Percentiles rank a stretch among this genome's conserved stretches.
phyloP scores from a whole-genome alignment of 2,888 invertebrate genomes.

The Drosophila seclusa region DNA sequence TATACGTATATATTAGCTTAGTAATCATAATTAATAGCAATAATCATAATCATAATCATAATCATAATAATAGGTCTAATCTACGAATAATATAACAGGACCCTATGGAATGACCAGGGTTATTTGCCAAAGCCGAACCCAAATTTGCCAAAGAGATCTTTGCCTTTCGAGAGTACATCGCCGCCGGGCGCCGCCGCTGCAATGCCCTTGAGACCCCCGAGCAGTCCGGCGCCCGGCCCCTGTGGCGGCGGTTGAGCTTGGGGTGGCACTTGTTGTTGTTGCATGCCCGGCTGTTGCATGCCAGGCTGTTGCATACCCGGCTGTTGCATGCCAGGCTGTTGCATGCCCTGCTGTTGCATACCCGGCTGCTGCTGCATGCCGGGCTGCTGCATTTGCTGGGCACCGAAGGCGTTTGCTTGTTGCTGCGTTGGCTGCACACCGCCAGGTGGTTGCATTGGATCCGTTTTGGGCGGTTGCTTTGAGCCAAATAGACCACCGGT shows the following conservation, averaged over 20 bases:
- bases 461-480: slow-evolving; percentile 85
- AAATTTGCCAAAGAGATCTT: slow-evolving; percentile 92
- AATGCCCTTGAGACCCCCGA: slow-evolving; percentile 95
- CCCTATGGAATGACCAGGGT: slow-evolving; percentile 85
- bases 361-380: slow-evolving; percentile 45
- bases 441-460: slow-evolving; percentile 86
- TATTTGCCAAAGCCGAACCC: slow-evolving; percentile 95
- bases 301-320: slow-evolving; percentile 51
- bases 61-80: slow-evolving; percentile 79
- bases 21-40: slow-evolving; percentile 74
- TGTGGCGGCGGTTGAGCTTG: slow-evolving; percentile 84
- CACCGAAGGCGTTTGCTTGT: slow-evolving; percentile 82
- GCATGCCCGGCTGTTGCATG: slow-evolving; percentile 59
- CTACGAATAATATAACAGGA: slow-evolving; percentile 82
- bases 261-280: slow-evolving; percentile 85
- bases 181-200: slow-evolving; percentile 94
- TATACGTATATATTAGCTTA: slow-evolving; percentile 65
- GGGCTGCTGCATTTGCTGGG: slow-evolving; percentile 81
- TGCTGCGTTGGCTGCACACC: slow-evolving; percentile 84
- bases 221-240: slow-evolving; percentile 91
- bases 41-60: slow-evolving; percentile 65
- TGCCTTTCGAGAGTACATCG: slow-evolving; percentile 95
- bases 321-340: slow-evolving; percentile 66
- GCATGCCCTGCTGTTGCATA: slow-evolving; percentile 67
- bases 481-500: slow-evolving; percentile 85